Percentiles rank a stretch among this genome's conserved stretches.
These are phyloP conservation scores for Silurus asotus DNA, from an alignment of 2,113 vertebrate species.

Conservation along the genomic window DNA sequence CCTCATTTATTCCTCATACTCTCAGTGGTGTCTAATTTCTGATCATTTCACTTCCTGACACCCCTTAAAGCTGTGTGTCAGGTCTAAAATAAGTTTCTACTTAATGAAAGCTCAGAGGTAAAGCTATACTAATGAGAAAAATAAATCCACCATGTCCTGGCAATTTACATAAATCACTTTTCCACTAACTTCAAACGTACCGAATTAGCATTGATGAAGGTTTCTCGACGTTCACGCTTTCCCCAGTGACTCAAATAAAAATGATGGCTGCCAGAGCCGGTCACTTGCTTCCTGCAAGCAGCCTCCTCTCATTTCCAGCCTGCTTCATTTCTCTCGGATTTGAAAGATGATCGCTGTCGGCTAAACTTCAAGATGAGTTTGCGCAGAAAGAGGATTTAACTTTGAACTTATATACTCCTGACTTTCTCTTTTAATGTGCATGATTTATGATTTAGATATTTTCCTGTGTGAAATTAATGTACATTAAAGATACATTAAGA, in stretches of 20 bases:
- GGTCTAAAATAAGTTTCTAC: constrained; percentile 44
- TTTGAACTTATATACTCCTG: constrained; percentile 23
- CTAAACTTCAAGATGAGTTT: constrained; percentile 36
- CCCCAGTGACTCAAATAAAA: constrained; percentile 42
- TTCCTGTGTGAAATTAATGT: constrained; percentile 2
- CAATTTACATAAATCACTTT: constrained; percentile 59
- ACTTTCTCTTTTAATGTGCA: not conserved
- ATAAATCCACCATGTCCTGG: constrained; percentile 43
- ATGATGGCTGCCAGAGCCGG: constrained; percentile 51
- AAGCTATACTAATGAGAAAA: constrained; percentile 49
- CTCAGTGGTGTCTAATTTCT: constrained; percentile 30
- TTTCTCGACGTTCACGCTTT: constrained; percentile 22
- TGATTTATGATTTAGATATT: constrained; percentile 30
- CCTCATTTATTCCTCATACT: constrained; percentile 26
- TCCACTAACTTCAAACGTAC: constrained; percentile 44
- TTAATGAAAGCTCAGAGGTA: constrained; percentile 33
- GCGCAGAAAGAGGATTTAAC: not conserved
- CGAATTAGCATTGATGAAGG: constrained; percentile 51
- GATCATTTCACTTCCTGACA: constrained; percentile 51
- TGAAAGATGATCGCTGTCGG: constrained; percentile 45
- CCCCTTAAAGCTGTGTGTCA: constrained; percentile 36
- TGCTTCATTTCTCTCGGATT: constrained; percentile 53
- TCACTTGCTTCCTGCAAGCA: constrained; percentile 46
- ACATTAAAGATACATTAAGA: not conserved
- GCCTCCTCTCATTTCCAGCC: constrained; percentile 39